phyloP scores from a whole-genome alignment of 2,797 vertebrate species.

The Varecia variegata region DNA sequence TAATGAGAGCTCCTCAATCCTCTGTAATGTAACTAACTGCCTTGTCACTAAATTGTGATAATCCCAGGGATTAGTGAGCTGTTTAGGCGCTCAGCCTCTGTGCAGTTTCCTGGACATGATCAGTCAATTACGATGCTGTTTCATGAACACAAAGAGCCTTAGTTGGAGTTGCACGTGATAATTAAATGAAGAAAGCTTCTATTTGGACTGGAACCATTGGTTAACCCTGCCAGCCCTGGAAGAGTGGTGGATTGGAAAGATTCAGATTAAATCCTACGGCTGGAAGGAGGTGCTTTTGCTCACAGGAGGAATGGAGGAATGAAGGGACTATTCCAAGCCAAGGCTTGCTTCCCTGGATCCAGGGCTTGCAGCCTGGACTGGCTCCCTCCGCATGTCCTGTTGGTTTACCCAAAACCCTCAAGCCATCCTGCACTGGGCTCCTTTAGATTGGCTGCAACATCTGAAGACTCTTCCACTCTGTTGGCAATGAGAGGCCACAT shows the following conservation, averaged over 20 bases:
- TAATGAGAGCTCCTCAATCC: slow-evolving; percentile 5
- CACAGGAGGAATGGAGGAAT: neutral
- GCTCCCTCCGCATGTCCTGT: neutral
- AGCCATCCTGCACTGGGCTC: neutral
- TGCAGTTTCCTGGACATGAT: neutral
- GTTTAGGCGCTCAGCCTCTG: neutral
- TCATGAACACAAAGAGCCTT: slow-evolving; percentile 6
- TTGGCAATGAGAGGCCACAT: neutral
- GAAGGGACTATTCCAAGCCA: neutral
- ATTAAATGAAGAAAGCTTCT: slow-evolving; percentile 45
- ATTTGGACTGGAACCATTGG: neutral
- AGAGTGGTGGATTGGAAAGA: neutral
- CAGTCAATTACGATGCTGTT: slow-evolving; percentile 16
- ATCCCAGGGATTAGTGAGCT: slow-evolving; percentile 31
- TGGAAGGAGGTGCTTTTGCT: neutral
- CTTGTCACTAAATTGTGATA: slow-evolving; percentile 42
- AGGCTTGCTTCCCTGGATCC: neutral
- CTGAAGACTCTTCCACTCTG: neutral
- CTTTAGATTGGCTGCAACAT: neutral
- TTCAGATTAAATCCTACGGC: neutral
- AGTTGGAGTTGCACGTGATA: neutral
- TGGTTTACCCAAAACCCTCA: neutral
- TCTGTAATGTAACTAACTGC: neutral
- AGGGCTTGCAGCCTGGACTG: neutral
- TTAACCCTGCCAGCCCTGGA: slow-evolving; percentile 23